These are phyloP conservation scores for Lepilemur ruficaudatus DNA, from an alignment of 2,797 vertebrate genomes.

Conservation along the genomic window DNA sequence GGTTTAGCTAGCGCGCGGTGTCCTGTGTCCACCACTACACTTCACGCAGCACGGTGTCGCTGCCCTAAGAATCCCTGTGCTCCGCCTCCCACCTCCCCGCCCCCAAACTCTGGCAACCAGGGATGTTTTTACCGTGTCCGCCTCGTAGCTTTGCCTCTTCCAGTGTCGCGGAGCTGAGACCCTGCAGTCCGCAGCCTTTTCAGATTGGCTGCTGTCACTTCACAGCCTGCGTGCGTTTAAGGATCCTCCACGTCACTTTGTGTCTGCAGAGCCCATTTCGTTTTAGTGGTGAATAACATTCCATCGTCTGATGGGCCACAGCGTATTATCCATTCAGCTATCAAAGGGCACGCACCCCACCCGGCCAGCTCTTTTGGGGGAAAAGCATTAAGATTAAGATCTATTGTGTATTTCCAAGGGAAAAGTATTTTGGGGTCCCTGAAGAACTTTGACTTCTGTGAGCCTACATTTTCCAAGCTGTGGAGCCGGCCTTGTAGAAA, in stretches of 20 bases:
- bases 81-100: accelerated
- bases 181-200: accelerated
- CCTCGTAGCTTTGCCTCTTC: not conserved
- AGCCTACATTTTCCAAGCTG: not conserved
- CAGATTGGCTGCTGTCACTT: too few species aligned
- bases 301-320: accelerated
- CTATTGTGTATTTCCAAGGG: not conserved
- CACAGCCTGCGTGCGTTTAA: accelerated
- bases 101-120: accelerated
- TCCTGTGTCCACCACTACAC: accelerated
- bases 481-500: not conserved
- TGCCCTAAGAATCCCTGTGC: not conserved
- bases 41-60: not conserved
- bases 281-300: not conserved
- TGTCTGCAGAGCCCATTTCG: not conserved
- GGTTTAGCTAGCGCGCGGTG: too few species aligned
- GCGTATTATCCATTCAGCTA: accelerated
- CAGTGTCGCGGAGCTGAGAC: not conserved
- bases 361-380: accelerated
- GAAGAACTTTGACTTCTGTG: not conserved
- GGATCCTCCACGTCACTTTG: accelerated
- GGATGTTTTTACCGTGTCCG: too few species aligned
- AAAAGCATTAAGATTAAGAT: not conserved
- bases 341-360: accelerated
- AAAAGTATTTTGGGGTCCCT: not conserved